Conservation (phyloP, 2,113 vertebrate genomes). For the Physeter macrocephalus region DNA sequence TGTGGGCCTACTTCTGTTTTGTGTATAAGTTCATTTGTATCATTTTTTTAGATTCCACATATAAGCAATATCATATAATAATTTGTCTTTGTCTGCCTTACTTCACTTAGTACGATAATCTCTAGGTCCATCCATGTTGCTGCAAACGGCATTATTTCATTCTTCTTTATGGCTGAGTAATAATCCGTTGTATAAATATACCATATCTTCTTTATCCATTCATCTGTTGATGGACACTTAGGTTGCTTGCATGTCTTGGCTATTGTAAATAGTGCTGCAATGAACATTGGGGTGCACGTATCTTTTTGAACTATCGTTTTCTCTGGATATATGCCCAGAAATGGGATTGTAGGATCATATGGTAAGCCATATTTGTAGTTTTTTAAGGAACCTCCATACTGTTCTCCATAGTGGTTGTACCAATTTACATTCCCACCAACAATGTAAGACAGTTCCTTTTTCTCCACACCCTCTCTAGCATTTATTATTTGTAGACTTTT, state of each 20-base stretch:
- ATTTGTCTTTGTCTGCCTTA: not conserved
- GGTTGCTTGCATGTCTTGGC: not conserved
- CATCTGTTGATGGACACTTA: not conserved
- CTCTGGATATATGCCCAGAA: not conserved
- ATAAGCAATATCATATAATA: not conserved
- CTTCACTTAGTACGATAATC: not conserved
- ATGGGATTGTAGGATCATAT: not conserved
- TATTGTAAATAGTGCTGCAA: not conserved
- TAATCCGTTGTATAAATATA: not conserved
- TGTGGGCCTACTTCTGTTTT: not conserved
- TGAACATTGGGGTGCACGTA: not conserved
- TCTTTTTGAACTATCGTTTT: not conserved
- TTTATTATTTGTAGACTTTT: not conserved
- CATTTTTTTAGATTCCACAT: not conserved
- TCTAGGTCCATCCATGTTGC: not conserved
- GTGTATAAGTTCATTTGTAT: not conserved
- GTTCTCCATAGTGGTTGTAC: not conserved
- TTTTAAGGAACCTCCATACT: not conserved
- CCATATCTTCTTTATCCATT: not conserved
- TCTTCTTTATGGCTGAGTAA: not conserved
- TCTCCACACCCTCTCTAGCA: not conserved
- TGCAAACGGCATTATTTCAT: not conserved
- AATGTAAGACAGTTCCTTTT: not conserved
- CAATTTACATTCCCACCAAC: not conserved
- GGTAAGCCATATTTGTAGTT: not conserved